A percentile compares a stretch with the other conserved stretches of the same genome.
phyloP scores from a whole-genome alignment of 2,113 vertebrate species.

The Empidonax traillii region DNA sequence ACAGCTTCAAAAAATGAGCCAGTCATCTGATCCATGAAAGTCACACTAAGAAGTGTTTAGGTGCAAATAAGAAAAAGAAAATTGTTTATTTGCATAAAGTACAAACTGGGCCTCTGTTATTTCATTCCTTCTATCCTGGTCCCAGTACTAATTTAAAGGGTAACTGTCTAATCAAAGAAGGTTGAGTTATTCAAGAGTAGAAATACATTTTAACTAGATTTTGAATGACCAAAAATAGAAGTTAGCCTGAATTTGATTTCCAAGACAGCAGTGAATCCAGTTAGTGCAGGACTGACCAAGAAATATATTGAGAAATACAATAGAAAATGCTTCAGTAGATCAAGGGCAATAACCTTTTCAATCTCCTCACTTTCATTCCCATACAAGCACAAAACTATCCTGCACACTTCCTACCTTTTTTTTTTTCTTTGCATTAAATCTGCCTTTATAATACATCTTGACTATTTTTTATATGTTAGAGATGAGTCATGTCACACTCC shows the following conservation, averaged over 20 bases:
- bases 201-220: neutral
- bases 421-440: neutral
- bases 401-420: neutral
- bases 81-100: neutral
- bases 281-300: neutral
- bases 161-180: neutral
- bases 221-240: neutral
- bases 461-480: conserved; percentile 17
- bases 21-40: neutral
- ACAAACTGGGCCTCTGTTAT: neutral
- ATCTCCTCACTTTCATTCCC: neutral
- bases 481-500: conserved; percentile 53
- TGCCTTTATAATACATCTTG: conserved; percentile 6
- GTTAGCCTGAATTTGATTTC: neutral
- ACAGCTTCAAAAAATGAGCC: neutral
- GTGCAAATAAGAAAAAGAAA: neutral
- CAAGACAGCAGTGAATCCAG: neutral
- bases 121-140: neutral
- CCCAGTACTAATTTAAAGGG: neutral
- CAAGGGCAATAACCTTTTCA: neutral
- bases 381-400: neutral
- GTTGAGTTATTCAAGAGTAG: neutral
- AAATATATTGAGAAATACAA: neutral
- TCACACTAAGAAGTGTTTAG: neutral
- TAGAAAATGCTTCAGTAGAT: neutral